A percentile compares a stretch with the other conserved stretches of the same genome.
Conservation (phyloP, 37 sponge, comb jelly and placozoan species). For the Ianthella basta region DNA sequence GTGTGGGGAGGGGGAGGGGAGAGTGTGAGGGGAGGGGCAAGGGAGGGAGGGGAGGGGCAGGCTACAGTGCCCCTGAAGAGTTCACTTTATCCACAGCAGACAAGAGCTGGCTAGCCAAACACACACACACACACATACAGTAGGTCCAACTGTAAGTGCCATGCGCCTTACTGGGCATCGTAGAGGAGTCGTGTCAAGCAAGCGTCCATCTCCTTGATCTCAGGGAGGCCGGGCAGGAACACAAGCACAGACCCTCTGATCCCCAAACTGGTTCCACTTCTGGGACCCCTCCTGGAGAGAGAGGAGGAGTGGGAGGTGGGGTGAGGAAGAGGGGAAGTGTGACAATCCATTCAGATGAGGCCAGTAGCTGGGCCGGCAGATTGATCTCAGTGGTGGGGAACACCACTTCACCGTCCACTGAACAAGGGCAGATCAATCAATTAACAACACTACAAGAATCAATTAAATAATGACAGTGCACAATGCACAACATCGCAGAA, state of each 20-base stretch:
- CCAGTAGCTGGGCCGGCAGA: neutral
- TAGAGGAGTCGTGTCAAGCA: conserved; percentile 20
- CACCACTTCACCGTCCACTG: no score
- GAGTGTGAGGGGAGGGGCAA: conserved; percentile 12
- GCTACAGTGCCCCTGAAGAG: no score
- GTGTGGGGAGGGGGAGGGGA: neutral
- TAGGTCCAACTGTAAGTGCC: no score
- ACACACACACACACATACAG: no score
- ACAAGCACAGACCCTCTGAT: conserved; percentile 86
- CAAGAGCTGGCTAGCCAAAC: no score
- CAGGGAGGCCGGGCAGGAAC: conserved; percentile 93
- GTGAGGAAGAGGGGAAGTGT: neutral
- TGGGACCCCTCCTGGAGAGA: neutral
- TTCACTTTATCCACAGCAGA: neutral
- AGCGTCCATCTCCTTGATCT: conserved; percentile 68
- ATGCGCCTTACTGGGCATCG: conserved; percentile 11
- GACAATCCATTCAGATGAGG: neutral
- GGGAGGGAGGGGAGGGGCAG: neutral
- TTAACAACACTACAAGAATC: no score
- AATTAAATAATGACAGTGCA: no score
- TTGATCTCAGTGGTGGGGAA: no score
- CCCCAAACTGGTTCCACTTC: neutral
- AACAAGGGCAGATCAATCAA: no score
- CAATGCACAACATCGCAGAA: no score
- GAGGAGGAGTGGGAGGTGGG: neutral